phyloP scores from a whole-genome alignment of 92 coral and sea anemone genomes.

The Umimayanthus chanpuru region DNA sequence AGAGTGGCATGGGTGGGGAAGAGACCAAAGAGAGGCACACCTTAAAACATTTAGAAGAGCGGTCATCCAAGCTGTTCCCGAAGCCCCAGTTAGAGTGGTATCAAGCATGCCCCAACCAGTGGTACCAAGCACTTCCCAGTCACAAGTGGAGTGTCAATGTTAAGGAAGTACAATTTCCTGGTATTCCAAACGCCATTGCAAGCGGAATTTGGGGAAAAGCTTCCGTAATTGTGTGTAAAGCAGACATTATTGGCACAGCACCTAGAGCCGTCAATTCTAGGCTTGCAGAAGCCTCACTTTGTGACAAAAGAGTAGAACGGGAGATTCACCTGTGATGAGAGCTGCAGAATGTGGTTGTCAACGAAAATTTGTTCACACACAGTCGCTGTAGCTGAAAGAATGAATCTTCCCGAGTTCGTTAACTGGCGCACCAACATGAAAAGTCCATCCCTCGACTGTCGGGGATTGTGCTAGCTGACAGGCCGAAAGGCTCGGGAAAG shows the following conservation, averaged over 20 bases:
- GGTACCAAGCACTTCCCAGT: background rate
- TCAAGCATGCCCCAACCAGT: background rate
- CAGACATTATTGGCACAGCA: constrained; percentile 46
- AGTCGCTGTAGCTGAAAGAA: constrained; percentile 42
- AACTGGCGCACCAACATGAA: constrained; percentile 27
- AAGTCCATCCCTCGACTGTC: background rate
- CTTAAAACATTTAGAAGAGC: constrained; percentile 54
- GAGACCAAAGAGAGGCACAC: constrained; percentile 48
- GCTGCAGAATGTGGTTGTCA: constrained; percentile 53
- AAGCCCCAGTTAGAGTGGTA: background rate
- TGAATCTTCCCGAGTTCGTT: constrained; percentile 26
- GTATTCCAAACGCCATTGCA: constrained; percentile 41
- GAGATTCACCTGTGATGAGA: constrained; percentile 55
- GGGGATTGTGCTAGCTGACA: constrained; percentile 35
- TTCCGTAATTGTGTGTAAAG: constrained; percentile 17
- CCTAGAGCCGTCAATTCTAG: constrained; percentile 39
- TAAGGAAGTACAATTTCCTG: constrained; percentile 25
- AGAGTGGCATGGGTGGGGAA: constrained; percentile 58
- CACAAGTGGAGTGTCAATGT: background rate
- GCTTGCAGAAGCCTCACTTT: constrained; percentile 60
- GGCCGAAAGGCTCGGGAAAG: constrained; percentile 56
- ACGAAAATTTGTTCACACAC: constrained; percentile 51
- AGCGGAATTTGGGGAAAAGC: constrained; percentile 48
- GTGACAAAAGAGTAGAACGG: constrained; percentile 43
- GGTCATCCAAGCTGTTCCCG: background rate